phyloP scores from a whole-genome alignment of 2,113 vertebrate species.

The Ictalurus furcatus region DNA sequence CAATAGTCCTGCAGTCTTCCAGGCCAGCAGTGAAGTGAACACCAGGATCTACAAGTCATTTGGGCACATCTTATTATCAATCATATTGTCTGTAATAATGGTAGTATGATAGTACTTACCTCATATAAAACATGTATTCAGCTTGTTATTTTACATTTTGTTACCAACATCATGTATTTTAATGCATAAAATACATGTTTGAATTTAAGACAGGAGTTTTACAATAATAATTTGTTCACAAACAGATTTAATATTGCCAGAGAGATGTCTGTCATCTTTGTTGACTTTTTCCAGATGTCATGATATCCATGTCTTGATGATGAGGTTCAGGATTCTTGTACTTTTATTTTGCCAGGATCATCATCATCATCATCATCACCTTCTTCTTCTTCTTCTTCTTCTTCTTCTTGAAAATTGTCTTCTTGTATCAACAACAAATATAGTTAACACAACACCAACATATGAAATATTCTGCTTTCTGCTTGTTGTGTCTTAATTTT shows the following conservation, averaged over 20 bases:
- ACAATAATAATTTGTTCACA: neutral
- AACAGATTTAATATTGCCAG: neutral
- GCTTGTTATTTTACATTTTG: neutral
- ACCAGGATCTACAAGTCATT: constrained; percentile 67
- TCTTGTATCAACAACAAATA: neutral
- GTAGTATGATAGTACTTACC: constrained; percentile 2
- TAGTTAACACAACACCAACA: neutral
- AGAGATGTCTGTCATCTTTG: neutral
- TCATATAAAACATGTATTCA: neutral
- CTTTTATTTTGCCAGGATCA: neutral
- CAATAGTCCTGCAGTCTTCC: constrained; percentile 71
- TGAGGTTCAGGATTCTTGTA: neutral
- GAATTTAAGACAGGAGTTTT: neutral
- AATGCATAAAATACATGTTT: constrained; percentile 28
- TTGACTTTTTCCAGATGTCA: neutral
- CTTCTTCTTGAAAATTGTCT: neutral
- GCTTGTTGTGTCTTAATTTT: neutral
- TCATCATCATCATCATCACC: neutral
- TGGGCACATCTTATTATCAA: neutral
- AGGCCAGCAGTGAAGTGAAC: constrained; percentile 78
- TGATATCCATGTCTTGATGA: neutral
- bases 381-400: neutral
- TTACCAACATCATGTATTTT: constrained; percentile 21
- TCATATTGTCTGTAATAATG: neutral
- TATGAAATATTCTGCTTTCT: neutral